Percentiles rank a stretch among this genome's conserved stretches.
These are phyloP conservation scores for Chaetodon trifasciatus DNA, from an alignment of 2,797 vertebrate genomes.

Conservation along the genomic window DNA sequence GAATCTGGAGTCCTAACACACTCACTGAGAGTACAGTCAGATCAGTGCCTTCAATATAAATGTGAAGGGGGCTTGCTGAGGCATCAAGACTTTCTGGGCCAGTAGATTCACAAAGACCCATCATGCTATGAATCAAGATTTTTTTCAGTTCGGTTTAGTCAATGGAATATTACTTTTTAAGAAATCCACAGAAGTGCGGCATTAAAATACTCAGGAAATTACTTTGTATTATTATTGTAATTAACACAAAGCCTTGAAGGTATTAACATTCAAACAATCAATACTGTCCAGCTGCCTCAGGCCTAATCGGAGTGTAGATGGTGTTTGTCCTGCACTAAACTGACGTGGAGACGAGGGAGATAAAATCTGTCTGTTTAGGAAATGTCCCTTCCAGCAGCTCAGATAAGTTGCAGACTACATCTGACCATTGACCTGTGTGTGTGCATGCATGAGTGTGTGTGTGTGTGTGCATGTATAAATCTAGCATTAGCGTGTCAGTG, in stretches of 20 bases:
- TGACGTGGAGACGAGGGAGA: not conserved
- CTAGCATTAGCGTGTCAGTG: not conserved
- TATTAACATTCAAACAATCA: not conserved
- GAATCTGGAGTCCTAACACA: not conserved
- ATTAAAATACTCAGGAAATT: not conserved
- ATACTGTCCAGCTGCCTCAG: not conserved
- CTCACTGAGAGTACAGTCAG: not conserved
- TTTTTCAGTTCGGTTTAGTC: not conserved
- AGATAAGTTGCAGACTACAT: constrained; percentile 10
- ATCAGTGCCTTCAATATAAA: not conserved
- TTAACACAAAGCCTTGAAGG: not conserved
- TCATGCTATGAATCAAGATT: no score
- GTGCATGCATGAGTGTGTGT: not conserved
- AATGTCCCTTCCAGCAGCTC: constrained; percentile 18
- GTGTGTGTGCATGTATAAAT: not conserved
- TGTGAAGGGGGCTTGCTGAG: not conserved
- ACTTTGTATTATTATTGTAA: not conserved
- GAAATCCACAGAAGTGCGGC: not conserved
- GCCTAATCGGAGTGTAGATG: not conserved
- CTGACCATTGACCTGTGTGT: constrained; percentile 1
- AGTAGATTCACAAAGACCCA: no score
- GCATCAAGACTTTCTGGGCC: not conserved
- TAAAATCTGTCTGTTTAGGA: constrained; percentile 24
- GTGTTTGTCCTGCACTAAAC: not conserved
- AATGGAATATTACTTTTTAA: not conserved